phyloP scores from a whole-genome alignment of 1,140 invertebrate genomes.

The Aphis gossypii region DNA sequence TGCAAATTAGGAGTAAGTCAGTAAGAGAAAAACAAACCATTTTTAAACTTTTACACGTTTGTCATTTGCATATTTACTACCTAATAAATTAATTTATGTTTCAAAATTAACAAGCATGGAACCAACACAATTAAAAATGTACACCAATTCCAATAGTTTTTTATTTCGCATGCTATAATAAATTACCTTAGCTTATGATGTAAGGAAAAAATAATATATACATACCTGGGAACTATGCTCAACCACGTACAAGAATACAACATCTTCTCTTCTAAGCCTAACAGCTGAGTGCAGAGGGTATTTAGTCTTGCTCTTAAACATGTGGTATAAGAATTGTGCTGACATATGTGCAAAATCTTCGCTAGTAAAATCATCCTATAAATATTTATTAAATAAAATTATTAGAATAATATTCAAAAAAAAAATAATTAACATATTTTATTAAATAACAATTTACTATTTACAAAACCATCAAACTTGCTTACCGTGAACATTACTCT shows the following conservation, averaged over 20 bases:
- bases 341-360: conserved; percentile 94
- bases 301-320: conserved; percentile 89
- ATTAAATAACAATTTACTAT: neutral
- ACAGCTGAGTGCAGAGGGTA: conserved; percentile 90
- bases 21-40: neutral
- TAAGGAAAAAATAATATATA: conserved; percentile 60
- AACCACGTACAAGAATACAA: conserved; percentile 91
- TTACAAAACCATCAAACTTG: neutral
- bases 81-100: neutral
- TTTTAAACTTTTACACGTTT: neutral
- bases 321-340: conserved; percentile 84
- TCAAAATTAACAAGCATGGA: neutral
- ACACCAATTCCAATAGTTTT: neutral
- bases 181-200: neutral
- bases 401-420: neutral
- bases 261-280: conserved; percentile 85
- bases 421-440: neutral
- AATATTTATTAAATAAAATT: conserved; percentile 48
- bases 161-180: neutral
- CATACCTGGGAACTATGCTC: conserved; percentile 88
- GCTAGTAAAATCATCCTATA: conserved; percentile 83
- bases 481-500: neutral
- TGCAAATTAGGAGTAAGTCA: neutral
- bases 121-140: neutral
- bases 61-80: neutral